Percentiles rank a stretch among this genome's conserved stretches.
phyloP scores from a whole-genome alignment of 2,797 vertebrate genomes.

The Potorous gilbertii region DNA sequence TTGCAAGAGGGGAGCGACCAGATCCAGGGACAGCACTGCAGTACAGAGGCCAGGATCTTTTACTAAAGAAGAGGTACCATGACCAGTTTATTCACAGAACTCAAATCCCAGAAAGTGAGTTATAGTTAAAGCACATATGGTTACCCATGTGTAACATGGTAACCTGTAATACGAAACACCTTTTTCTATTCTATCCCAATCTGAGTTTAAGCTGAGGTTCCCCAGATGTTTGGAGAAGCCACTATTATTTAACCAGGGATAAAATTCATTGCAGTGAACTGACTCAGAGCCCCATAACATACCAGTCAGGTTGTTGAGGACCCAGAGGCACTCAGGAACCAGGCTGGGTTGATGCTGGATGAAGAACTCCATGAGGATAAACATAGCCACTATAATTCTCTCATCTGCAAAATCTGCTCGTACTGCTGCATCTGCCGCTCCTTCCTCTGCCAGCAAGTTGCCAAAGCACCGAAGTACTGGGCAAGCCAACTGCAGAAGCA shows the following conservation, averaged over 20 bases:
- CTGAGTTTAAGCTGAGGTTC: neutral
- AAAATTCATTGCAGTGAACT: neutral
- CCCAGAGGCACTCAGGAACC: conserved; percentile 91
- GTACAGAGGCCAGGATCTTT: conserved; percentile 87
- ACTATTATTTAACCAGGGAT: neutral
- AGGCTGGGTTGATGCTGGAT: conserved; percentile 87
- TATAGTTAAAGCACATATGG: neutral
- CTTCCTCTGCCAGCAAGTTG: conserved; percentile 89
- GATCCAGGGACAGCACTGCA: conserved; percentile 86
- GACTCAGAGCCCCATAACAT: neutral
- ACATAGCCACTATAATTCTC: conserved; percentile 87
- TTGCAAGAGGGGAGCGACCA: conserved; percentile 90
- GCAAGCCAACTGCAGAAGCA: conserved; percentile 88
- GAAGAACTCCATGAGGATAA: conserved; percentile 88
- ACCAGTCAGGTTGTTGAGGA: conserved; percentile 98
- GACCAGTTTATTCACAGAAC: neutral
- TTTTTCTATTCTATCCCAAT: neutral
- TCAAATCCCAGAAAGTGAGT: neutral
- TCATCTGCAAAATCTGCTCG: conserved; percentile 81
- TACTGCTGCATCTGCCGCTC: conserved; percentile 61
- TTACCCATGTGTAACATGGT: neutral
- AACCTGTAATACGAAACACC: neutral
- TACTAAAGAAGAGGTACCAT: conserved; percentile 81
- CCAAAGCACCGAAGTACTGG: conserved; percentile 93
- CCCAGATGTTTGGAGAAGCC: neutral